Conservation (phyloP, 2,797 vertebrate species). For the Chromis chromis region DNA sequence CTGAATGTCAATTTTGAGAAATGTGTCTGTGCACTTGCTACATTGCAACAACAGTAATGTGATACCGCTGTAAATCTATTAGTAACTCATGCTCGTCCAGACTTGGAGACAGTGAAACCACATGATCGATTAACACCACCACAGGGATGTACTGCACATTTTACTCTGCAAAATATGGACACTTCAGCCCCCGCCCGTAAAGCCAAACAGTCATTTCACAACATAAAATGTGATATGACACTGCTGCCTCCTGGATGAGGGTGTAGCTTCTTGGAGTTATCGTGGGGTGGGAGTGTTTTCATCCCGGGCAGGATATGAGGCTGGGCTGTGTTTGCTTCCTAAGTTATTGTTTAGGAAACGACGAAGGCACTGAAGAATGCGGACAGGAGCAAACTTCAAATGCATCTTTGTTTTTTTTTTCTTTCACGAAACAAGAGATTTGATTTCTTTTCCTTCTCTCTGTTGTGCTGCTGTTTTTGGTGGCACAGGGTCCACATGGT, state of each 20-base stretch:
- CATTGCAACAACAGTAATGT: slow-evolving; percentile 36
- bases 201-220: slow-evolving; percentile 1
- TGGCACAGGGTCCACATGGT: background rate
- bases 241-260: background rate
- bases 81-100: slow-evolving; percentile 8
- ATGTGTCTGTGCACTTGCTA: background rate
- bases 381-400: background rate
- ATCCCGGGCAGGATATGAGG: slow-evolving; percentile 17
- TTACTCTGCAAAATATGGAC: background rate
- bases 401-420: slow-evolving; percentile 1
- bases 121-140: slow-evolving; percentile 34
- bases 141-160: slow-evolving; percentile 7
- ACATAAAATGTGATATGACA: background rate
- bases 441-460: background rate
- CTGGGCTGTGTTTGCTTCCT: slow-evolving; percentile 19
- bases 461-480: background rate
- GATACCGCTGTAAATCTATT: slow-evolving; percentile 32
- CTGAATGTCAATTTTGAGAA: slow-evolving; percentile 58
- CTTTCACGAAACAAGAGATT: background rate
- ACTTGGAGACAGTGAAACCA: slow-evolving; percentile 19
- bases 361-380: slow-evolving; percentile 16
- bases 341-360: slow-evolving; percentile 35
- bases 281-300: background rate
- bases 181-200: background rate
- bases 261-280: background rate